Base-by-base conservation (phyloP, 2,797 vertebrate genomes). In the Uromys caudimaculatus region DNA sequence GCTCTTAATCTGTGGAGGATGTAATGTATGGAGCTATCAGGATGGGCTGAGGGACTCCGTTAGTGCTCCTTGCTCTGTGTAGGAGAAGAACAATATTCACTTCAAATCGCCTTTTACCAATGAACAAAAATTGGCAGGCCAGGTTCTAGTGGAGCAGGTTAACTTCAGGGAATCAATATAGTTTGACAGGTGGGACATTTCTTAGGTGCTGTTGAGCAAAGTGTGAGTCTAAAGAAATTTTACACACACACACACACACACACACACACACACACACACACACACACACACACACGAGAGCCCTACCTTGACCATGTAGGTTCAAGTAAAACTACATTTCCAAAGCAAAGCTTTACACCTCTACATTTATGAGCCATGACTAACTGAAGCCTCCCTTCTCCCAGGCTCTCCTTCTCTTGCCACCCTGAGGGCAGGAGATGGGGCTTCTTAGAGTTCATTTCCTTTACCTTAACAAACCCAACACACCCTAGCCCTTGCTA, bases 271-370 rank as follows among this genome's bases (percentile, higher is more conserved):
- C 58, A 52, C 14, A 93, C 67, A 78, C 82, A 67, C 87, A 41
- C 60, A 2, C 69, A 50, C 9, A 2, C 94, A 81, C 54, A 35
- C 50, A 78, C 50, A 78, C 21, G 71, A 92, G 58, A 97, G 47
- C 62, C 38, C 35, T 94, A 32, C 38, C 11, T 95, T 56, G 97
- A 95, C 87, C 60, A 62, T 17, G 24, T 52, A 8, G 3, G 90
- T 96, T 86, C 85, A 93, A 64, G 86, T 96, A 76, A 94, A 97
- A 97, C 94, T 52, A 92, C 91, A 79, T 92, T 86, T 97, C 83
- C 56, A 84, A 94, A 88, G 92, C 90, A 67, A 19, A 84, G 69
- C 75, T 60, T 87, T 78, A 10, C n/a, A 67, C 92, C 62, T 89
- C 81, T 76, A 92, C 52, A 32, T 92, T 92, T 16, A n/a, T 85